Base-by-base conservation (phyloP, 2,888 invertebrate species). In the Omphaloscelis lunosa region DNA sequence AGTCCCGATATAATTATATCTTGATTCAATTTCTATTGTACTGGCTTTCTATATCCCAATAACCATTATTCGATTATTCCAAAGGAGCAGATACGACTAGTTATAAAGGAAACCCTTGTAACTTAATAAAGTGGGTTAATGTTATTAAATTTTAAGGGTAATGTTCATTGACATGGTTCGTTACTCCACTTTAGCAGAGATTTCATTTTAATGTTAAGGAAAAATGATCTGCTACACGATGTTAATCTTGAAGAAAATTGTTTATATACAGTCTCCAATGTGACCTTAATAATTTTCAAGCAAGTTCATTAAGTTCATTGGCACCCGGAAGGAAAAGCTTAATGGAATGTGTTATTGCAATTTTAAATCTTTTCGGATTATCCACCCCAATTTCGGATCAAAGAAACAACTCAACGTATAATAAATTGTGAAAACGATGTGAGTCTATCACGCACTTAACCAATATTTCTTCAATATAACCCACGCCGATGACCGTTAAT, bases 101-200 rank as follows among this genome's bases (percentile, higher is more conserved):
- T 72, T 65, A 65, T 34, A 45, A 82, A 61, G 61, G 71, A 72
- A 65, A 68, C 73, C 73, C 63, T 45, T 59, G 45, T 83, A 75
- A 83, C 53, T 83, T 73, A 39, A 74, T 83, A 65, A 74, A 71
- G 39, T 74, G 65, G 86, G 73, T 72, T 74, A 72, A 75, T 77
- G 48, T 61, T 61, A 83, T 73, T 58, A n/a, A 68, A 86, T 84
- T 76, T 63, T 51, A 79, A 68, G 72, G 73, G 73, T 71, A 29
- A 58, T n/a, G 15, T 61, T 58, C 20, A 73, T 69, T 75, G 53
- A 15, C 15, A 72, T 69, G 72, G 61, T 67, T 75, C 67, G 63
- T 70, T 75, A 65, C 59, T 63, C 27, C 62, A 61, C 12, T 68
- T 83, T 56, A 75, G 59, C 34, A 51, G 45, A 51, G 34, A 84